Conservation (phyloP, 2,888 invertebrate genomes). For the Bembecia ichneumoniformis region DNA sequence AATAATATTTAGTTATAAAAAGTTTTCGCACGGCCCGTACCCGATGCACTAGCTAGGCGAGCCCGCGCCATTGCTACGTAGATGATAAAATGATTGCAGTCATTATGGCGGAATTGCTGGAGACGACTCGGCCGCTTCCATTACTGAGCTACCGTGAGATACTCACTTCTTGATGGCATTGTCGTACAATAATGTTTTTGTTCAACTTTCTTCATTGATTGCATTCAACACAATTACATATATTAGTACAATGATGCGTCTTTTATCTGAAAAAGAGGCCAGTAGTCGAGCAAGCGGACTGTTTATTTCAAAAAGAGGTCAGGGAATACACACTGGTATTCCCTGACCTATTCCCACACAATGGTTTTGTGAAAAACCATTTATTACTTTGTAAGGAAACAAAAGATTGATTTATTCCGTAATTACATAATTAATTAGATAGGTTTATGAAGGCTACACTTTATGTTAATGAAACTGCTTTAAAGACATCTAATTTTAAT, state of each 20-base stretch:
- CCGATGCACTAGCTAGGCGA: conserved; percentile 31
- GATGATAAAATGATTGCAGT: conserved; percentile 68
- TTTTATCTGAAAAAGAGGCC: neutral
- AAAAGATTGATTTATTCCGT: too few relatives aligned
- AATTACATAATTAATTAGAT: too few relatives aligned
- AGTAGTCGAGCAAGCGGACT: too few relatives aligned
- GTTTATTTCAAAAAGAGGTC: neutral
- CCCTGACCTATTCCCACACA: too few relatives aligned
- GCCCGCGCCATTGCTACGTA: conserved; percentile 50
- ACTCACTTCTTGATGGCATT: conserved; percentile 12
- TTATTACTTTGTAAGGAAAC: too few relatives aligned
- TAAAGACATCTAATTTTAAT: conserved; percentile 9
- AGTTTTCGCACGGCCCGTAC: conserved; percentile 37
- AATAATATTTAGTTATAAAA: neutral
- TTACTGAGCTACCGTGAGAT: conserved; percentile 42
- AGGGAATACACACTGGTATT: too few relatives aligned
- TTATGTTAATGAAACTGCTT: conserved; percentile 25
- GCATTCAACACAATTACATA: neutral
- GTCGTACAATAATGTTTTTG: neutral
- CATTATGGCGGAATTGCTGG: conserved; percentile 57
- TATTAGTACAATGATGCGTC: conserved; percentile 13
- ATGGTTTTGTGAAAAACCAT: too few relatives aligned
- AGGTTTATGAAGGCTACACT: conserved; percentile 7
- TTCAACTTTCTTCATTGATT: neutral
- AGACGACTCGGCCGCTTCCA: conserved; percentile 30